Percentiles rank a stretch among this genome's conserved stretches.
Conservation (phyloP, 2,888 invertebrate species). For the Creontiades dilutus region DNA sequence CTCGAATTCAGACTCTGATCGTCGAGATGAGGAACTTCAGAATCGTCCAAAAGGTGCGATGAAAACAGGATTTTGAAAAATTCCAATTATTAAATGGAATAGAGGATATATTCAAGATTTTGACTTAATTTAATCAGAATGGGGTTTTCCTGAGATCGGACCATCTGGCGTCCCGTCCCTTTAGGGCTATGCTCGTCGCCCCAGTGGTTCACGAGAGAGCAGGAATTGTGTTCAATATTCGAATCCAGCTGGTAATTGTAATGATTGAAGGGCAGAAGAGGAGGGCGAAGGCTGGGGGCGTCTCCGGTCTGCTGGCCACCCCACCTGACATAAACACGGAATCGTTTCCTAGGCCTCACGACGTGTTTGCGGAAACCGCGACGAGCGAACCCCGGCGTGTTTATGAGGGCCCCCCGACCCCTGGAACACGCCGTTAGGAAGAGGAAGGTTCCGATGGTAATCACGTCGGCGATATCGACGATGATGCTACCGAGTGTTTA, state of each 20-base stretch:
- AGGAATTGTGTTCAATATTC: conserved; percentile 15
- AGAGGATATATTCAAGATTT: too few relatives aligned
- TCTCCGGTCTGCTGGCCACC: neutral
- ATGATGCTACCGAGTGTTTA: conserved; percentile 43
- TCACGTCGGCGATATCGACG: conserved; percentile 42
- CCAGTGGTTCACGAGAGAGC: too few relatives aligned
- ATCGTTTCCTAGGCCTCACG: conserved; percentile 37
- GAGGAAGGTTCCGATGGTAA: conserved; percentile 47
- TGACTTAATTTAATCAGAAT: too few relatives aligned
- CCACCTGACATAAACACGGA: conserved; percentile 37
- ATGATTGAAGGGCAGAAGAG: neutral
- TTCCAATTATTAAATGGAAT: too few relatives aligned
- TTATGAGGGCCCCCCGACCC: conserved; percentile 34
- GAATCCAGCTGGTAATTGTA: conserved; percentile 36
- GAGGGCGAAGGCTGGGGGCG: neutral
- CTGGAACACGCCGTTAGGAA: conserved; percentile 24
- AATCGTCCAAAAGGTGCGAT: too few relatives aligned
- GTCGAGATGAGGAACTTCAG: too few relatives aligned
- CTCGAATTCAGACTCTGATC: too few relatives aligned
- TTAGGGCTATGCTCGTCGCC: too few relatives aligned
- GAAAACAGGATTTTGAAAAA: too few relatives aligned
- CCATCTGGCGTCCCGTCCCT: too few relatives aligned
- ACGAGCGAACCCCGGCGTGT: conserved; percentile 31
- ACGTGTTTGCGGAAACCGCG: conserved; percentile 51
- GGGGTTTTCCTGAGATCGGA: too few relatives aligned